Conservation (phyloP, 2,113 vertebrate species). For the Cavia aperea region DNA sequence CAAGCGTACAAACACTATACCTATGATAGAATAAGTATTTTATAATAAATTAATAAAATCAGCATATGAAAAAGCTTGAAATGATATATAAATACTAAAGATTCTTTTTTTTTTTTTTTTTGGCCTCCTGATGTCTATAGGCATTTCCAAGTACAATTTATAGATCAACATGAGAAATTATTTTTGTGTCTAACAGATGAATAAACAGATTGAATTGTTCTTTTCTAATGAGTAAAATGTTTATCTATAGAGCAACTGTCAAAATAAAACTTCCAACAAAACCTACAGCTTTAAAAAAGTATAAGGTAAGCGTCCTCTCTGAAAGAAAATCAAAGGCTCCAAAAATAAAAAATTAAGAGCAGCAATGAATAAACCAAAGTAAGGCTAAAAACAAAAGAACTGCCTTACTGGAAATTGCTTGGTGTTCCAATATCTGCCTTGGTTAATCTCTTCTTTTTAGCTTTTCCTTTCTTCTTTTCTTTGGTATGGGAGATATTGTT, state of each 20-base stretch:
- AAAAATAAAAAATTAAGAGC: conserved; percentile 25
- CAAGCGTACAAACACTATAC: not conserved
- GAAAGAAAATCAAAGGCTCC: conserved; percentile 1
- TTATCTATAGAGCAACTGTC: not conserved
- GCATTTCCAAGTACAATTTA: conserved; percentile 14
- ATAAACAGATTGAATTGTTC: conserved; percentile 34
- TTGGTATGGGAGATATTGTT: conserved; percentile 93
- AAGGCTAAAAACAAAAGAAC: conserved; percentile 9
- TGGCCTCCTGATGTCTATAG: not conserved
- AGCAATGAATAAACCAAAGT: not conserved
- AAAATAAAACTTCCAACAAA: conserved; percentile 2
- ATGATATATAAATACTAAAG: not conserved
- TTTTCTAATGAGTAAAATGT: conserved; percentile 24
- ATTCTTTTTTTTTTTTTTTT: not conserved
- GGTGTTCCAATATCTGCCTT: conserved; percentile 98
- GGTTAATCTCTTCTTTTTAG: conserved; percentile 95
- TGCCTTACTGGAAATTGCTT: conserved; percentile 98
- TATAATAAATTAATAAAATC: conserved; percentile 20
- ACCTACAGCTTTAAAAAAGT: not conserved
- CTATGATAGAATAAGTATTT: not conserved
- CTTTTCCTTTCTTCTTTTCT: conserved; percentile 94
- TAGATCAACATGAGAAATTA: conserved; percentile 3
- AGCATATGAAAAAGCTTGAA: not conserved
- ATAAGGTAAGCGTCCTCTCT: not conserved
- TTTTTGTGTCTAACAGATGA: not conserved